Evolutionary conservation across 2,888 invertebrate species (phyloP).

Genomic region (Pandemis corylana): DNA sequence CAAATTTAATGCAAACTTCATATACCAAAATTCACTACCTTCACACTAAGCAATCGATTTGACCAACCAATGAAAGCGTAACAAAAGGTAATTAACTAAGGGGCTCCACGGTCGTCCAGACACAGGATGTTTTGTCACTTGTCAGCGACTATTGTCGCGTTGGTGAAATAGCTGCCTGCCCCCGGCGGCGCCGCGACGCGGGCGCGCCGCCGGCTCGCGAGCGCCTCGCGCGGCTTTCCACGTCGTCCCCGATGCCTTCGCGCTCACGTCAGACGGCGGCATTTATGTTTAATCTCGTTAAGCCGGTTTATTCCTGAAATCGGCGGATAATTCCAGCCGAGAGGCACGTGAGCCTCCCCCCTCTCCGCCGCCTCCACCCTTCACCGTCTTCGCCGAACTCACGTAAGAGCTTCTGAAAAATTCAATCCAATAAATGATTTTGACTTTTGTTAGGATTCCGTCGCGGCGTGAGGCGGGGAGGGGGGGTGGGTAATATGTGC

Average conservation of each 20-base stretch:
- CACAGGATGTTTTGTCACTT: no score
- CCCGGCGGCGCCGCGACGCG: no score
- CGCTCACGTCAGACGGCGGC: conserved; percentile 24
- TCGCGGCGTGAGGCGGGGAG: neutral
- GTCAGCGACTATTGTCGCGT: no score
- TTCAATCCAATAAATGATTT: conserved; percentile 39
- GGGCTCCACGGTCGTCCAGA: no score
- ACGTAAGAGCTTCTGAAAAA: conserved; percentile 39
- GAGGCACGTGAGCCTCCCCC: conserved; percentile 1
- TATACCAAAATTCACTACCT: no score
- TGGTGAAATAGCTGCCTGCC: no score
- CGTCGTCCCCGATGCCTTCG: neutral
- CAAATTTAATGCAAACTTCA: no score
- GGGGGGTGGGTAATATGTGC: neutral
- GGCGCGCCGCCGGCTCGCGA: neutral
- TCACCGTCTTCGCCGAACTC: neutral
- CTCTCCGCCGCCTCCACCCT: neutral
- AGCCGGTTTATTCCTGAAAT: conserved; percentile 21
- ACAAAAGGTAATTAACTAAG: no score
- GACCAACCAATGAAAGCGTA: no score
- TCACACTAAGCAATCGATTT: no score
- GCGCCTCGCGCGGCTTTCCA: neutral
- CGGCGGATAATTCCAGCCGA: conserved; percentile 22
- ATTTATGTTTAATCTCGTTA: conserved; percentile 38
- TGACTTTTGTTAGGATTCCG: conserved; percentile 28